These are phyloP conservation scores for Gopherus flavomarginatus DNA, from an alignment of 2,113 vertebrate genomes.

Conservation along the genomic window DNA sequence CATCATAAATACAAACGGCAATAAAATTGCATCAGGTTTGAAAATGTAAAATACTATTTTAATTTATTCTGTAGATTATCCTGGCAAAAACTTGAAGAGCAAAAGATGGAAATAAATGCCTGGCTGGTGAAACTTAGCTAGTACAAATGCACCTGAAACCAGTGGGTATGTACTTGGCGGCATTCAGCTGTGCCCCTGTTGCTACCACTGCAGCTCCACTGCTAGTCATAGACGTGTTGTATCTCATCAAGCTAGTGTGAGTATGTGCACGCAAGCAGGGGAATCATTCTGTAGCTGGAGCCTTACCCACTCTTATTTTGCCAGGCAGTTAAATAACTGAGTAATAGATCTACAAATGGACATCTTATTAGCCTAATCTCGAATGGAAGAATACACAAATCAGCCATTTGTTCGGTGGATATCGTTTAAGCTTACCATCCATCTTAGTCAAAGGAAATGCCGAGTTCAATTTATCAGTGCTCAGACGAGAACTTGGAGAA, in stretches of 20 bases:
- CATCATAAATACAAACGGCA: background rate
- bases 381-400: constrained; percentile 71
- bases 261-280: too few relatives aligned
- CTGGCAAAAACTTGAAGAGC: constrained; percentile 8
- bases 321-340: constrained; percentile 70
- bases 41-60: background rate
- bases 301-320: constrained; percentile 4
- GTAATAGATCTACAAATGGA: constrained; percentile 78
- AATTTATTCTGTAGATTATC: background rate
- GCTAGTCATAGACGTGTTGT: too few relatives aligned
- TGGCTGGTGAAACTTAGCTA: background rate
- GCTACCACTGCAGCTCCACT: too few relatives aligned
- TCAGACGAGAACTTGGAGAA: constrained; percentile 39
- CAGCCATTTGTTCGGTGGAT: constrained; percentile 46
- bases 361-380: constrained; percentile 81
- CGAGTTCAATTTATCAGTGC: constrained; percentile 73
- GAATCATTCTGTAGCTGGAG: too few relatives aligned
- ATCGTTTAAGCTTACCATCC: constrained; percentile 66
- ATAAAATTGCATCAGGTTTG: background rate
- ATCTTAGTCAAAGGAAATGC: constrained; percentile 78
- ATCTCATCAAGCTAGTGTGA: too few relatives aligned
- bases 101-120: constrained; percentile 35
- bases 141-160: too few relatives aligned
- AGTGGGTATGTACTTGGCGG: background rate
- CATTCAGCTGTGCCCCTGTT: too few relatives aligned